Percentiles rank a stretch among this genome's conserved stretches.
Conservation (phyloP, 2,888 invertebrate genomes). For the Epistrophella euchroma region DNA sequence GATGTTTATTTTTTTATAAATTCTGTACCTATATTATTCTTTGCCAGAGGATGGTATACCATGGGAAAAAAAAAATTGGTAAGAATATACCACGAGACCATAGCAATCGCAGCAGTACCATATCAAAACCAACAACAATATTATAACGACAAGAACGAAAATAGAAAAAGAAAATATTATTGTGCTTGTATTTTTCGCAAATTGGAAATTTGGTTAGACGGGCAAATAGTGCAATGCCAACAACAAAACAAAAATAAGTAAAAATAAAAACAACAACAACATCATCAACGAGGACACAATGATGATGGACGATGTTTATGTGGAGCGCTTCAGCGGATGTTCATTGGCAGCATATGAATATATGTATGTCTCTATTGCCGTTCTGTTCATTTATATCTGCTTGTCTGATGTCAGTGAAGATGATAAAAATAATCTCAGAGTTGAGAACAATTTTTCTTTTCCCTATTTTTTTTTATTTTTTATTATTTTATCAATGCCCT, state of each 20-base stretch:
- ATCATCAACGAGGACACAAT: slow-evolving; percentile 24
- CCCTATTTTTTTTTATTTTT: not conserved
- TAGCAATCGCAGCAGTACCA: not conserved
- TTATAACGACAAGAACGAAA: slow-evolving; percentile 54
- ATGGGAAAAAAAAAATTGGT: slow-evolving; percentile 20
- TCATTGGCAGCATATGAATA: slow-evolving; percentile 56
- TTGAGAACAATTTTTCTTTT: slow-evolving; percentile 38
- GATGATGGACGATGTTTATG: slow-evolving; percentile 57
- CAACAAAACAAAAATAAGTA: slow-evolving; percentile 6
- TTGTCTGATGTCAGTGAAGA: slow-evolving; percentile 66
- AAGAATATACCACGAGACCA: slow-evolving; percentile 36
- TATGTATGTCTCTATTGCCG: slow-evolving; percentile 37
- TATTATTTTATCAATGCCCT: slow-evolving; percentile 52
- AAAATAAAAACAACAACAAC: slow-evolving; percentile 20
- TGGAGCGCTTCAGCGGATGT: slow-evolving; percentile 60
- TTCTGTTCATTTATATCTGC: slow-evolving; percentile 38
- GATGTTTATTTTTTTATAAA: slow-evolving; percentile 37
- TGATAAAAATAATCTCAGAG: slow-evolving; percentile 64
- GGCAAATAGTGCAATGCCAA: slow-evolving; percentile 60
- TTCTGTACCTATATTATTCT: slow-evolving; percentile 39
- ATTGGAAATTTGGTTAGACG: slow-evolving; percentile 75
- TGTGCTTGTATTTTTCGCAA: slow-evolving; percentile 75
- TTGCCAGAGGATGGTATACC: slow-evolving; percentile 45
- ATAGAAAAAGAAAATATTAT: slow-evolving; percentile 73
- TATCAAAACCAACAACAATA: slow-evolving; percentile 32